Evolutionary conservation across 2,113 vertebrate species (phyloP).

Genomic region (Caretta caretta): DNA sequence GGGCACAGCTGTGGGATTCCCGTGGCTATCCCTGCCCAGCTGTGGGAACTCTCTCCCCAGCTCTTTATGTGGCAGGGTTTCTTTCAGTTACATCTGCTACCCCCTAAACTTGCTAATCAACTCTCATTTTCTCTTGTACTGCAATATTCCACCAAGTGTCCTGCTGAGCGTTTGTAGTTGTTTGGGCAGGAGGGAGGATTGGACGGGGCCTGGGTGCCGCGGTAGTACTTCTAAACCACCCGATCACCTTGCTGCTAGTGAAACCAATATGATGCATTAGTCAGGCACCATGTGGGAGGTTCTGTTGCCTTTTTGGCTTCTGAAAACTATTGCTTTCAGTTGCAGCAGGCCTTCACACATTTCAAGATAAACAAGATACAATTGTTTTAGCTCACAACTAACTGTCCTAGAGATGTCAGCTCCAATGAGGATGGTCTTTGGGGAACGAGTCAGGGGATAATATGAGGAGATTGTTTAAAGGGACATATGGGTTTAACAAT

Average conservation of each 20-base stretch:
- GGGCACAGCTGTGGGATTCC: not conserved
- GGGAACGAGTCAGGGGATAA: not conserved
- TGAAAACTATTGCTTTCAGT: not conserved
- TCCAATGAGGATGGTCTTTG: not conserved
- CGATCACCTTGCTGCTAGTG: not conserved
- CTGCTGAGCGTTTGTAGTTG: not conserved
- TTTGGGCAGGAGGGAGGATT: not conserved
- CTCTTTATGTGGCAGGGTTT: not conserved
- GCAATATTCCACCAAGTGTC: not conserved
- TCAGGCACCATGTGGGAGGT: not conserved
- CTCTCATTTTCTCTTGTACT: not conserved
- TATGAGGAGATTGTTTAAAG: rapidly evolving
- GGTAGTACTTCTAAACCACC: not conserved
- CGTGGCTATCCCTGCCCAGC: not conserved
- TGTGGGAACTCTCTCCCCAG: not conserved
- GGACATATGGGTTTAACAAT: not conserved
- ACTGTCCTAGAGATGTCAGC: rapidly evolving
- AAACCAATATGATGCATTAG: not conserved
- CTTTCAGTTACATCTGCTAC: not conserved
- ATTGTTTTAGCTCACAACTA: not conserved
- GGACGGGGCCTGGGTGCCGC: not conserved
- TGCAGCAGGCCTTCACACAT: not conserved
- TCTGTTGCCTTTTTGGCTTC: not conserved
- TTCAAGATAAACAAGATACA: not conserved
- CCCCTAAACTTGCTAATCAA: not conserved